Conservation (phyloP, 1,140 invertebrate species). For the Stenopsyche tienmushanensis region DNA sequence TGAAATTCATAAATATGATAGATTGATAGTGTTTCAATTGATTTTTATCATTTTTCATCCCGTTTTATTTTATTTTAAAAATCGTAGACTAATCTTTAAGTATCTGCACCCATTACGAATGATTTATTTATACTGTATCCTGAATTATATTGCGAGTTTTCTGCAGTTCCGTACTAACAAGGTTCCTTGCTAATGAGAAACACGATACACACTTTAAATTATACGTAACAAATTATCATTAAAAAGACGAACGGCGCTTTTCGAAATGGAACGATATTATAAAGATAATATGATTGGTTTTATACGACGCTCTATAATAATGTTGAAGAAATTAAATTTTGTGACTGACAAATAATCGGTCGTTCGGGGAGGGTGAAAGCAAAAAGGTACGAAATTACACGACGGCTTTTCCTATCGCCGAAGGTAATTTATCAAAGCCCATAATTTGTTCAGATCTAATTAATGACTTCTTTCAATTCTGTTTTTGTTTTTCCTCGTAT, state of each 20-base stretch:
- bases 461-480: neutral
- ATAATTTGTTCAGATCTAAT: constrained; percentile 6
- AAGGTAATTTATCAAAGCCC: neutral
- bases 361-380: too few relatives aligned
- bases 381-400: neutral
- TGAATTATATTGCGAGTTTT: neutral
- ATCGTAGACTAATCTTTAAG: too few relatives aligned
- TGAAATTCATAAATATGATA: too few relatives aligned
- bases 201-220: neutral
- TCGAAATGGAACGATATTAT: too few relatives aligned
- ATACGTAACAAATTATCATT: constrained; percentile 1
- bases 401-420: neutral
- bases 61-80: too few relatives aligned
- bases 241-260: too few relatives aligned
- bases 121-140: neutral
- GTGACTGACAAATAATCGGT: too few relatives aligned
- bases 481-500: too few relatives aligned
- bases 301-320: too few relatives aligned
- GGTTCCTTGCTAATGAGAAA: constrained; percentile 9
- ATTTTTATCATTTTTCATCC: neutral
- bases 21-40: neutral
- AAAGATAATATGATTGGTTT: too few relatives aligned
- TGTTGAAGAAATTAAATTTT: too few relatives aligned
- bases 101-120: too few relatives aligned
- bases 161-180: constrained; percentile 7